Conservation (phyloP, 2,113 vertebrate species). For the Empidonax alnorum region DNA sequence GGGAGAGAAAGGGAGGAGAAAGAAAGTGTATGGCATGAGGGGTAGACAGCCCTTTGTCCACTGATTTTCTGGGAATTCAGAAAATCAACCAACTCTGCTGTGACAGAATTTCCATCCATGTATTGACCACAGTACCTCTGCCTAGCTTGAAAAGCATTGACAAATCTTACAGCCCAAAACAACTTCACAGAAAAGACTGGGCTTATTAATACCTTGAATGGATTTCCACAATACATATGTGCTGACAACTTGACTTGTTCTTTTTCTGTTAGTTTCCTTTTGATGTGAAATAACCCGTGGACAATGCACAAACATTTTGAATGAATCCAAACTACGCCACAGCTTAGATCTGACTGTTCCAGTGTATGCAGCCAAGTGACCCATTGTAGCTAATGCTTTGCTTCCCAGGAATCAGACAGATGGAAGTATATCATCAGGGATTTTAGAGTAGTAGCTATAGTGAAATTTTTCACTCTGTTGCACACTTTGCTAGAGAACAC, state of each 20-base stretch:
- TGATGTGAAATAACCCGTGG: not conserved
- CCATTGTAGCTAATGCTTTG: not conserved
- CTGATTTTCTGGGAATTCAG: not conserved
- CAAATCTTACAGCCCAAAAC: not conserved
- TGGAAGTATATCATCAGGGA: conserved; percentile 14
- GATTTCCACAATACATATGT: not conserved
- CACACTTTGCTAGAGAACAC: conserved; percentile 44
- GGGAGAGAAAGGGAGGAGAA: not conserved
- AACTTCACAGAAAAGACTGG: not conserved
- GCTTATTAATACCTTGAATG: not conserved
- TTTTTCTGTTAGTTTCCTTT: not conserved
- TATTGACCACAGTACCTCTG: not conserved
- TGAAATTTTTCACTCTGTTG: conserved; percentile 63
- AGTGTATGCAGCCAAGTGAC: not conserved
- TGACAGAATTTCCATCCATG: not conserved
- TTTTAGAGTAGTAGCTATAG: conserved; percentile 21
- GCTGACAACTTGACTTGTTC: not conserved
- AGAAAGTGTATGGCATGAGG: not conserved
- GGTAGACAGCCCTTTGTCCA: not conserved
- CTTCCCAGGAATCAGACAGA: conserved; percentile 58
- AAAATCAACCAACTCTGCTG: not conserved
- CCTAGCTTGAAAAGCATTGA: not conserved
- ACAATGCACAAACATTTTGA: not conserved
- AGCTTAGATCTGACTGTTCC: not conserved
- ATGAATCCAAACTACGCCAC: not conserved